Conservation (phyloP, 2,888 invertebrate genomes). For the Drosophila siamana region DNA sequence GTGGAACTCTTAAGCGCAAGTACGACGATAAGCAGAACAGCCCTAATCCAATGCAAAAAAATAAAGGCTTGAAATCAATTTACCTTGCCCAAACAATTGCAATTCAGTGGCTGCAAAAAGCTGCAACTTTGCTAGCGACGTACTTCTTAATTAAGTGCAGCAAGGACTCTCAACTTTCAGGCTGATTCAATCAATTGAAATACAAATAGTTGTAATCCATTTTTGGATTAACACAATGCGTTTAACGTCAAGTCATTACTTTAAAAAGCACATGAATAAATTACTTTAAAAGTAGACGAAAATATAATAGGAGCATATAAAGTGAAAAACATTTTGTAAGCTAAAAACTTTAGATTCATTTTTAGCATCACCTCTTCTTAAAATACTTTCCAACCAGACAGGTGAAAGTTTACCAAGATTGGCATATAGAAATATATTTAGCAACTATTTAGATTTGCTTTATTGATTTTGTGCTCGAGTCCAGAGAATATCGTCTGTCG, state of each 20-base stretch:
- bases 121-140: slow-evolving; percentile 53
- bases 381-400: not conserved
- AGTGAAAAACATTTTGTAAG: too few species aligned
- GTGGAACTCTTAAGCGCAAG: slow-evolving; percentile 50
- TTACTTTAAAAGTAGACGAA: too few species aligned
- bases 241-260: not conserved
- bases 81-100: slow-evolving; percentile 66
- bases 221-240: slow-evolving; percentile 10
- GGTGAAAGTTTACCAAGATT: not conserved
- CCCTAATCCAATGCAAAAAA: slow-evolving; percentile 21
- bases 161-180: slow-evolving; percentile 29
- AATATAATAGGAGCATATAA: too few species aligned
- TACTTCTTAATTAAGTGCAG: slow-evolving; percentile 59
- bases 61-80: slow-evolving; percentile 55
- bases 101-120: slow-evolving; percentile 45
- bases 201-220: not conserved
- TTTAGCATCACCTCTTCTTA: not conserved
- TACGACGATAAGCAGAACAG: slow-evolving; percentile 19
- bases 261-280: not conserved
- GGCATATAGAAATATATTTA: not conserved
- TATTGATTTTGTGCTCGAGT: not conserved
- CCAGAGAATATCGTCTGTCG: not conserved
- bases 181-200: slow-evolving; percentile 6
- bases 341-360: too few species aligned
- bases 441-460: not conserved